Conservation (phyloP, 2,888 invertebrate species). For the Agrochola lota region DNA sequence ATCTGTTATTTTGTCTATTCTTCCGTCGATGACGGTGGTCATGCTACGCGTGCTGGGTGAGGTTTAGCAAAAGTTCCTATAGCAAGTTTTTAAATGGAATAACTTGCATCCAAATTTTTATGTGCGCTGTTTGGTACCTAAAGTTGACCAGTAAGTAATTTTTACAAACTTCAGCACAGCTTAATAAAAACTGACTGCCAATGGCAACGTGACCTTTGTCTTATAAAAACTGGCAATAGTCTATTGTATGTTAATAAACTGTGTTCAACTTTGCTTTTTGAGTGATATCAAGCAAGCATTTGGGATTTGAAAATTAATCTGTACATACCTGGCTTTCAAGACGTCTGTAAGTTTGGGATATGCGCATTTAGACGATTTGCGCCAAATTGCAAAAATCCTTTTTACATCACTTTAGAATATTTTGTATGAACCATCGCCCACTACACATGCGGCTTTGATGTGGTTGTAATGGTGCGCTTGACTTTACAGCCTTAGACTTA, state of each 20-base stretch:
- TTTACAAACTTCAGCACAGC: background rate
- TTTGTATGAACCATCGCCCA: background rate
- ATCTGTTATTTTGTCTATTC: too few relatives aligned
- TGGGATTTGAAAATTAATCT: background rate
- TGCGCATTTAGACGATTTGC: background rate
- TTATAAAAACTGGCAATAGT: background rate
- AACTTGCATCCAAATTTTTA: background rate
- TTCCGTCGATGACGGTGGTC: too few relatives aligned
- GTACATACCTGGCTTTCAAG: background rate
- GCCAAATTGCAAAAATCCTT: background rate
- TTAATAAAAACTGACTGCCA: background rate
- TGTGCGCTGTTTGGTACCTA: background rate
- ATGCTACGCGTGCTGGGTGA: too few relatives aligned
- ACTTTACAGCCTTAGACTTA: background rate
- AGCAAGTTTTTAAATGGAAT: slow-evolving; percentile 1
- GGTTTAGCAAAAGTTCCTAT: background rate
- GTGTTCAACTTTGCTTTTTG: background rate
- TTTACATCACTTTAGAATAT: background rate
- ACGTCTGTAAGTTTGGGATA: background rate
- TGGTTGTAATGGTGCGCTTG: too few relatives aligned
- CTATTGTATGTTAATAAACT: too few relatives aligned
- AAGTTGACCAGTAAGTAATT: background rate
- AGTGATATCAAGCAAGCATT: background rate
- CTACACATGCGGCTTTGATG: background rate
- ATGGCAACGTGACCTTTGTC: background rate